These are phyloP conservation scores for Argya squamiceps DNA, from an alignment of 2,797 vertebrate species.

Conservation along the genomic window DNA sequence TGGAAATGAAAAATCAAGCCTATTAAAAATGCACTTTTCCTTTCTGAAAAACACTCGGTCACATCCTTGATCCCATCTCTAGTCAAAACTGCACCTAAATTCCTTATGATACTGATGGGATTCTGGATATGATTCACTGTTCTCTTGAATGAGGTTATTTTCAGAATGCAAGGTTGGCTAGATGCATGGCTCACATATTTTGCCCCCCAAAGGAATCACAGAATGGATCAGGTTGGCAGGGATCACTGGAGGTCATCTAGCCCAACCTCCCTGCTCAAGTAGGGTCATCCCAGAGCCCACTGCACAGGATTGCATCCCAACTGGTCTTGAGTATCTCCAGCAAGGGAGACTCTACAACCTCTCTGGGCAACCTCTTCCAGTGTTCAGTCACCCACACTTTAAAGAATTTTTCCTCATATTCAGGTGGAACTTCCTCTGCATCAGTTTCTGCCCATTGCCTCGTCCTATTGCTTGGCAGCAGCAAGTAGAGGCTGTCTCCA, in stretches of 20 bases:
- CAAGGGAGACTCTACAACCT: rapidly evolving
- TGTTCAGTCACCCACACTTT: too few species aligned
- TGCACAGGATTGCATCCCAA: background rate
- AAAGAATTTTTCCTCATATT: background rate
- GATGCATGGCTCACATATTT: background rate
- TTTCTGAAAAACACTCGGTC: background rate
- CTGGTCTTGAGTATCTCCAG: too few species aligned
- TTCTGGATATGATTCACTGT: background rate
- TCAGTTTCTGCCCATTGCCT: background rate
- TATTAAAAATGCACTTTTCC: background rate
- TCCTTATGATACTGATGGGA: background rate
- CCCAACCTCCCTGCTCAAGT: background rate
- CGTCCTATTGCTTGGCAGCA: background rate
- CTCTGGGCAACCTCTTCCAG: background rate
- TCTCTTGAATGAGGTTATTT: background rate
- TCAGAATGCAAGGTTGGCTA: background rate
- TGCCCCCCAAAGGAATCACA: background rate
- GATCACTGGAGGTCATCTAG: background rate
- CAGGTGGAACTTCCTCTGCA: background rate
- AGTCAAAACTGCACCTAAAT: background rate
- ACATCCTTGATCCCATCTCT: background rate
- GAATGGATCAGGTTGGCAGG: background rate
- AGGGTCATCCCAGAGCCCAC: background rate
- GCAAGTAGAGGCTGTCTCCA: background rate
- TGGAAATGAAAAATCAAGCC: background rate